Evolutionary conservation across 1,140 invertebrate species (phyloP), one percentile per base, ranked within the genome.

Genomic region (Cephus cinctus): DNA sequence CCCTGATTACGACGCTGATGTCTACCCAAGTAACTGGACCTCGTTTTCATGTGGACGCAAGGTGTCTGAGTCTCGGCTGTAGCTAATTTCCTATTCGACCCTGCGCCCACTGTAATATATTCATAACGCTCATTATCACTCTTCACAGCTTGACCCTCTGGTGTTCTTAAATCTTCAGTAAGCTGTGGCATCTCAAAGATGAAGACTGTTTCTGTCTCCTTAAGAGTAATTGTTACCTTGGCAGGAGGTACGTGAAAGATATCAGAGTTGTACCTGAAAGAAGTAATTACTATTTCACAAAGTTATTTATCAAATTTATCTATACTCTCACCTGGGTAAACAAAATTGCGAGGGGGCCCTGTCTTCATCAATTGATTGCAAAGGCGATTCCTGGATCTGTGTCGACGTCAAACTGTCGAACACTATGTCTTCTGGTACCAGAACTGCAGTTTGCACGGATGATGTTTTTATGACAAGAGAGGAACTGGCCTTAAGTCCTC

Each of bases 341-440:
- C 77, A 77, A 56, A 78, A 80, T 25, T 76, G 72, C 9, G 73
- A 76, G 0, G 79, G 78, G 20, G 74, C 78, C 43, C 50, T 47
- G n/a, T 77, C 71, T 31, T 52, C 41, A 1, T 47, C 40, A 8
- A 73, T 72, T n/a, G n/a, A n/a, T 11, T 75, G 77, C 5, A 76
- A 75, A 18, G 81, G 83, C 20, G 82, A 86, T n/a, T 44, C 80
- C 81, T 20, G 81, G 81, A 62, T 84, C 88, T 71, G 90, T 89
- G 67, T 92, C 4, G 56, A 54, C 9, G 61, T 35, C 9, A 69
- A 31, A 43, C 63, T 67, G 5, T 65, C 63, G 12, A 65, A 51
- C 1, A 41, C 35, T 2, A 36, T 31, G 18, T 62, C 58, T 0
- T 62, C 56, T 5, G 22, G 18, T 5, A 30, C 18, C 15, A 46